phyloP scores from a whole-genome alignment of 2,888 invertebrate species.

The Macrosoma leucophasiata region DNA sequence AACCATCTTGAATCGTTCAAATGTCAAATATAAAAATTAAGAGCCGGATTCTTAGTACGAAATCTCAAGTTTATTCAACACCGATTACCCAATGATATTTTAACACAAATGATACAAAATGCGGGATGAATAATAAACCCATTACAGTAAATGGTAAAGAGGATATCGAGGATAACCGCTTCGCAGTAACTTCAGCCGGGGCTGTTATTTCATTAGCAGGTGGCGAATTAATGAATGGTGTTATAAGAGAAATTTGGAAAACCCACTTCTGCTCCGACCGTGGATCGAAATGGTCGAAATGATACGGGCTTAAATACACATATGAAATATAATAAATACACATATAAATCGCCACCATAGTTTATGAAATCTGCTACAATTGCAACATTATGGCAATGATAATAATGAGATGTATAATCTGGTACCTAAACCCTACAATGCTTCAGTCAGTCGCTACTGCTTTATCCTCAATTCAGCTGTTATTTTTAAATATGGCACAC shows the following conservation, averaged over 20 bases:
- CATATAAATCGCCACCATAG: no score
- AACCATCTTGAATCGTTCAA: no score
- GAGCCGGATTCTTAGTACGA: no score
- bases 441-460: conserved; percentile 20
- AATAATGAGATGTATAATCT: no score
- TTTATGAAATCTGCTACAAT: no score
- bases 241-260: conserved; percentile 44
- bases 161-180: background rate
- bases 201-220: conserved; percentile 13
- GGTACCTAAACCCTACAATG: conserved; percentile 14
- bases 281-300: conserved; percentile 41
- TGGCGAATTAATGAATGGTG: conserved; percentile 39
- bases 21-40: no score
- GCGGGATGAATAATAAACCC: no score
- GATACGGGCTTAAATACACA: conserved; percentile 22
- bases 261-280: conserved; percentile 48
- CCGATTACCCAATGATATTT: background rate
- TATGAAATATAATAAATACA: conserved; percentile 24
- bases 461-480: no score
- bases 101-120: background rate
- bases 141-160: no score
- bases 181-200: conserved; percentile 2
- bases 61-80: no score
- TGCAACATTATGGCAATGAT: no score
- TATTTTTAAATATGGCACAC: no score